phyloP scores from a whole-genome alignment of 2,113 vertebrate genomes.

The Chamaea fasciata region DNA sequence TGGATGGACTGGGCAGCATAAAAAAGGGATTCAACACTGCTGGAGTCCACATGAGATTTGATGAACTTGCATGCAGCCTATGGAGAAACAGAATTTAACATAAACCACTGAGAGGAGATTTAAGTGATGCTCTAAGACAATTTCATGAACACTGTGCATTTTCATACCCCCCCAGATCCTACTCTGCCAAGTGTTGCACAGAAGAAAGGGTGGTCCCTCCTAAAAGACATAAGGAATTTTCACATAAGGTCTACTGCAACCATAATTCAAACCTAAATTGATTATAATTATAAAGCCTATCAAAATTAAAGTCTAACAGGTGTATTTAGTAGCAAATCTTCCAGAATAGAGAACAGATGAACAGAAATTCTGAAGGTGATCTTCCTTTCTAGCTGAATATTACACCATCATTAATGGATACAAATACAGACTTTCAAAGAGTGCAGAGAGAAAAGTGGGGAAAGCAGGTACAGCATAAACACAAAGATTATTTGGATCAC shows the following conservation, averaged over 20 bases:
- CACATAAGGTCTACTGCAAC: neutral
- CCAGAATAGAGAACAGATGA: neutral
- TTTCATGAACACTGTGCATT: neutral
- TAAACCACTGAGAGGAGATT: neutral
- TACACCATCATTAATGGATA: neutral
- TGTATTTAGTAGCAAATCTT: neutral
- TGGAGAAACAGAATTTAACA: neutral
- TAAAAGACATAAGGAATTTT: neutral
- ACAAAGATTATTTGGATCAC: neutral
- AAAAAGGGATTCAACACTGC: conserved; percentile 89
- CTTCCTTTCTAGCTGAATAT: neutral
- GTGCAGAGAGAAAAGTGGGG: neutral
- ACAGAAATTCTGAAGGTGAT: neutral
- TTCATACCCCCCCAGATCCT: neutral
- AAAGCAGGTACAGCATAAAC: neutral
- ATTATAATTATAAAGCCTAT: neutral
- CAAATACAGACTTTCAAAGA: neutral
- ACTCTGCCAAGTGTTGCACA: neutral
- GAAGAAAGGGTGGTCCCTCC: neutral
- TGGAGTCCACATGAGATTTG: conserved; percentile 85
- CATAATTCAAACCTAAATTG: neutral
- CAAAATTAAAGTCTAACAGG: neutral
- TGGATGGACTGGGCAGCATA: conserved; percentile 88
- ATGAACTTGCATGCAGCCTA: conserved; percentile 88
- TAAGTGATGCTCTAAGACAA: neutral